Conservation (phyloP, 2,113 vertebrate genomes). For the Microtus montanus region DNA sequence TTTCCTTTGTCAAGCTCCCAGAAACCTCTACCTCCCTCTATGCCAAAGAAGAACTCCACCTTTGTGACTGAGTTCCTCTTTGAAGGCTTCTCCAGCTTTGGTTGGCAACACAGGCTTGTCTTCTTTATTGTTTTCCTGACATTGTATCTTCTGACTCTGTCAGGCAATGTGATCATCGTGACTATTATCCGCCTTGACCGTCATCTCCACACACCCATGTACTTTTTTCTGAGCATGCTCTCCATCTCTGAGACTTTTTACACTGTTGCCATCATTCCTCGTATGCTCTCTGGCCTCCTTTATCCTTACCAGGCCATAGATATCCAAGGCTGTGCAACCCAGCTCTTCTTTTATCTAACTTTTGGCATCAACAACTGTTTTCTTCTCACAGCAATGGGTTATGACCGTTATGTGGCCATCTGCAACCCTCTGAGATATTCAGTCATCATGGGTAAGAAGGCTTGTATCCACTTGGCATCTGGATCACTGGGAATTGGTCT, state of each 20-base stretch:
- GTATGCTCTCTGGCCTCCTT: conserved; percentile 63
- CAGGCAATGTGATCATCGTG: conserved; percentile 60
- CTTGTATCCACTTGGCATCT: conserved; percentile 38
- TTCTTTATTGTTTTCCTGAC: conserved; percentile 65
- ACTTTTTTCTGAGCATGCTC: conserved; percentile 68
- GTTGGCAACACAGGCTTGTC: conserved; percentile 47
- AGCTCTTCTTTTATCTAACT: conserved; percentile 74
- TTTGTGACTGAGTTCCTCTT: conserved; percentile 60
- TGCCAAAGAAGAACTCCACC: conserved; percentile 54
- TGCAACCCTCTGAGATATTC: conserved; percentile 65
- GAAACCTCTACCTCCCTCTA: not conserved
- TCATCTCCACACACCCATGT: conserved; percentile 69
- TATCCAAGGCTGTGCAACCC: conserved; percentile 42
- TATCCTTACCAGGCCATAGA: conserved; percentile 8
- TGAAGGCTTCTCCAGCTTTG: conserved; percentile 72
- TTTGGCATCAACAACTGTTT: conserved; percentile 73
- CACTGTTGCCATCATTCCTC: conserved; percentile 63
- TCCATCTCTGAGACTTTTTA: conserved; percentile 74
- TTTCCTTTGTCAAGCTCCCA: not conserved
- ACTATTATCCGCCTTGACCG: conserved; percentile 38
- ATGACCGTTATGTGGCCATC: conserved; percentile 67
- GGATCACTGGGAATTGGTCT: conserved; percentile 65
- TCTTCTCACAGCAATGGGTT: conserved; percentile 67
- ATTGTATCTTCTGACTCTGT: conserved; percentile 66
- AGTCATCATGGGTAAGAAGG: conserved; percentile 27